Base-by-base conservation (phyloP, 1,140 invertebrate species). In the Habropoda laboriosa region DNA sequence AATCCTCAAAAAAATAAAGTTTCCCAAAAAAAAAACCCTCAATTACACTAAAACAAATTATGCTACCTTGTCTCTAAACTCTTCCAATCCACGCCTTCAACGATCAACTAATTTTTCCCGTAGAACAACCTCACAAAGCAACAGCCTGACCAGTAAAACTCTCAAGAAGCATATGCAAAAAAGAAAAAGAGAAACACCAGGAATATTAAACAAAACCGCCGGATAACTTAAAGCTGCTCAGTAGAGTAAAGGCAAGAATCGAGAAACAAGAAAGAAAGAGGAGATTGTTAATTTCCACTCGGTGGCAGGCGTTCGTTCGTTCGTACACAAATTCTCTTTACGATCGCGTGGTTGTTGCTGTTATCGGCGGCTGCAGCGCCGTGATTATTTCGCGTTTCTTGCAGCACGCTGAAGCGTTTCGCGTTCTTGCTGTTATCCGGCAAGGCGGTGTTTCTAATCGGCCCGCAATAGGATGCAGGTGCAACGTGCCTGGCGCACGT, bases 401-500 rank as follows among this genome's bases (percentile, higher is more conserved):
- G 72, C 66, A 64, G 40, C 71, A 71, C 35, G 79, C 72, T 77
- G 49, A 70, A 35, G 66, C 61, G 55, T 78, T 72, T 66, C 42
- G 63, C 47, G 35, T 72, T 78, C 42, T 74, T 63, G 55, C 63
- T 42, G 47, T 70, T 63, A 49, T 73, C 49, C 49, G n/a, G 18
- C 55, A 61, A n/a, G n/a, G 30, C 55, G 38, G 68, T 79, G 55
- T 67, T 79, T 79, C 75, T 84, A 82, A 84, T 82, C 68, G 79
- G 12, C 16, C 53, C 45, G 80, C 55, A 70, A 84, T 80, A 79
- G 40, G 55, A 64, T n/a, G 80, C 80, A 84, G 80, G 80, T 84
- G 82, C 74, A 76, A 53, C 49, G 16, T 42, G 63, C 38, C 2
- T 53, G 24, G 13, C 30, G 40, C 27, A 27, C 38, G 13, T 27